phyloP scores from a whole-genome alignment of 2,113 vertebrate genomes.

The Micronycteris hirsuta region DNA sequence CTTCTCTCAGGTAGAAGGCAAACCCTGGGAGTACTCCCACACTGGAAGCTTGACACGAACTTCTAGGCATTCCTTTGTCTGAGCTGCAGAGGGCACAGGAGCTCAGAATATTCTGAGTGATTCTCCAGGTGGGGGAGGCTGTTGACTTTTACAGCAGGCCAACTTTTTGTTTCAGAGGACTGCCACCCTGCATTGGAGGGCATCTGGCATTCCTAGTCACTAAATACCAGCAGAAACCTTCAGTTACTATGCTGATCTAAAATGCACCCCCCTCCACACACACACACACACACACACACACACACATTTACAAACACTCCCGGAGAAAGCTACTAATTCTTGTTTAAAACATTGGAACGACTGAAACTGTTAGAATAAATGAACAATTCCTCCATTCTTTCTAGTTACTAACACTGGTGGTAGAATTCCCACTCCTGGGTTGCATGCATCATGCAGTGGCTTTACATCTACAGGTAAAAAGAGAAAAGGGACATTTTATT shows the following conservation, averaged over 20 bases:
- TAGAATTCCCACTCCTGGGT: neutral
- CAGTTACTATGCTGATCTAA: neutral
- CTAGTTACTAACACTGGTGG: neutral
- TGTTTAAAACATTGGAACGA: neutral
- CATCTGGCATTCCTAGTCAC: neutral
- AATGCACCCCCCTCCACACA: neutral
- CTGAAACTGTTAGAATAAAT: neutral
- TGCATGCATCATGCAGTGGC: no score
- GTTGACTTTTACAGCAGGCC: neutral
- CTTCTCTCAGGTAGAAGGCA: neutral
- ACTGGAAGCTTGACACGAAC: neutral
- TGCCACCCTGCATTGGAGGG: neutral
- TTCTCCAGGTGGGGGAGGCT: neutral
- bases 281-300: neutral
- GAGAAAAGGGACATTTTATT: neutral
- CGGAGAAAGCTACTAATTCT: neutral
- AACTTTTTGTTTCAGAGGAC: neutral
- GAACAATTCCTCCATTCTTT: neutral
- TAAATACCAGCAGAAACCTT: neutral
- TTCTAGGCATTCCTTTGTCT: neutral
- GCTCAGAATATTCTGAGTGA: neutral
- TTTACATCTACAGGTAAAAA: slow-evolving; percentile 2
- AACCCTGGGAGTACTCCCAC: neutral
- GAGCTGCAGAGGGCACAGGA: neutral
- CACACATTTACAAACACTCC: neutral